phyloP scores from a whole-genome alignment of 30 jellyfish, hydroid and myxozoan genomes.

The Cassiopea xamachana region DNA sequence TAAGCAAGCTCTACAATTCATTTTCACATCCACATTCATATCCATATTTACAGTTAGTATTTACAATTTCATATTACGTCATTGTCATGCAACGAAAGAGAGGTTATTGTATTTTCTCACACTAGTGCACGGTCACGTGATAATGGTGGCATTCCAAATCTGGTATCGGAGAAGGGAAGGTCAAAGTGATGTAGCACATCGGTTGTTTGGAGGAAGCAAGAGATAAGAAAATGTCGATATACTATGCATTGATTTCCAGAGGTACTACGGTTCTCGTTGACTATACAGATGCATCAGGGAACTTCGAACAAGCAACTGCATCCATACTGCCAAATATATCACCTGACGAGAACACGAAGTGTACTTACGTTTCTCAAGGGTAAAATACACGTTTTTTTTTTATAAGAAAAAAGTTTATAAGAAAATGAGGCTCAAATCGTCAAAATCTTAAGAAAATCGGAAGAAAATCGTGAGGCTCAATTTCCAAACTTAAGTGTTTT shows the following conservation, averaged over 20 bases:
- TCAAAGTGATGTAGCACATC: background rate
- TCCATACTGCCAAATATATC: slow-evolving; percentile 75
- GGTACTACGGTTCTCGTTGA: slow-evolving; percentile 86
- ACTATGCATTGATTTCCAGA: slow-evolving; percentile 82
- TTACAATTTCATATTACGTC: no score
- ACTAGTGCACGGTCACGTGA: background rate
- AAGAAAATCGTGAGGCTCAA: no score
- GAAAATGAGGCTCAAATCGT: no score
- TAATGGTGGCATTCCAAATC: background rate
- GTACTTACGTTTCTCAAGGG: slow-evolving; percentile 91
- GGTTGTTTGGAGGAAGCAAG: background rate
- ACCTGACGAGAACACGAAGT: slow-evolving; percentile 66
- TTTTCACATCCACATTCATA: no score
- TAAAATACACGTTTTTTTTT: no score
- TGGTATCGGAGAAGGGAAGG: background rate
- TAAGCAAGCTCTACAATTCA: no score
- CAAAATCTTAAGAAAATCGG: no score
- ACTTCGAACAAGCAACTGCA: slow-evolving; percentile 82
- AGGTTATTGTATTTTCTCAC: background rate
- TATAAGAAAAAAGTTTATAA: no score
- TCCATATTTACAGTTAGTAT: no score
- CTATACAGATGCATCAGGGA: slow-evolving; percentile 84
- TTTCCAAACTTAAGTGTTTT: no score
- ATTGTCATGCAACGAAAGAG: background rate
- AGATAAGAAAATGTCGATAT: slow-evolving; percentile 74